A percentile compares a stretch with the other conserved stretches of the same genome.
These are phyloP conservation scores for Saguinus midas DNA, from an alignment of 2,113 vertebrate genomes.

Conservation along the genomic window DNA sequence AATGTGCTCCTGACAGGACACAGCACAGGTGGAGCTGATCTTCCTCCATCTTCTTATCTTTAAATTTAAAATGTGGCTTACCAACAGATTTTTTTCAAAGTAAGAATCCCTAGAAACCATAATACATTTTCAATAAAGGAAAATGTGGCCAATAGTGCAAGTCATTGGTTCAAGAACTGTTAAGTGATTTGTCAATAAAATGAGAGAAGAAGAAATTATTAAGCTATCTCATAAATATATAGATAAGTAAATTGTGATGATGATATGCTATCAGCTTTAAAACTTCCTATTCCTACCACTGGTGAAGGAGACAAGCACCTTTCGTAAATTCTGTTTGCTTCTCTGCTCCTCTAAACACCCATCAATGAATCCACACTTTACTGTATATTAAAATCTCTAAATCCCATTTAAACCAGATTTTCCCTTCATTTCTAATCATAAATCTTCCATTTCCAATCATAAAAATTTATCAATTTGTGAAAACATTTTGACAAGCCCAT, in stretches of 20 bases:
- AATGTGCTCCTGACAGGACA: rapidly evolving
- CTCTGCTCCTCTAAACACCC: not conserved
- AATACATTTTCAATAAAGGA: not conserved
- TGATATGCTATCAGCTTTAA: not conserved
- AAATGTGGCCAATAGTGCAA: not conserved
- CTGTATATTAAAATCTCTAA: not conserved
- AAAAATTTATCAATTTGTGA: constrained; percentile 15
- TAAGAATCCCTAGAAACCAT: not conserved
- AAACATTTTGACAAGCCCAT: constrained; percentile 22
- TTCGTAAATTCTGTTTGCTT: not conserved
- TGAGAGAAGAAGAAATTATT: not conserved
- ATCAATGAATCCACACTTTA: not conserved
- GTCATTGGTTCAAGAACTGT: not conserved
- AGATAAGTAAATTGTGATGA: not conserved
- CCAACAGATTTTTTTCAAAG: not conserved
- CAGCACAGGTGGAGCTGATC: not conserved
- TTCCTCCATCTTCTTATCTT: not conserved
- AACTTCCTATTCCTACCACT: not conserved
- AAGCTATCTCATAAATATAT: not conserved
- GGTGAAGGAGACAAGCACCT: not conserved
- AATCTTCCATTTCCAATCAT: not conserved
- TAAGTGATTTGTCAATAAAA: not conserved
- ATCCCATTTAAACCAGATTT: not conserved
- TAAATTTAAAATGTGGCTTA: not conserved
- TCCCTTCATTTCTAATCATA: not conserved